Evolutionary conservation across 1,140 invertebrate genomes (phyloP).

Genomic region (Ceratoteleas bidentatus): DNA sequence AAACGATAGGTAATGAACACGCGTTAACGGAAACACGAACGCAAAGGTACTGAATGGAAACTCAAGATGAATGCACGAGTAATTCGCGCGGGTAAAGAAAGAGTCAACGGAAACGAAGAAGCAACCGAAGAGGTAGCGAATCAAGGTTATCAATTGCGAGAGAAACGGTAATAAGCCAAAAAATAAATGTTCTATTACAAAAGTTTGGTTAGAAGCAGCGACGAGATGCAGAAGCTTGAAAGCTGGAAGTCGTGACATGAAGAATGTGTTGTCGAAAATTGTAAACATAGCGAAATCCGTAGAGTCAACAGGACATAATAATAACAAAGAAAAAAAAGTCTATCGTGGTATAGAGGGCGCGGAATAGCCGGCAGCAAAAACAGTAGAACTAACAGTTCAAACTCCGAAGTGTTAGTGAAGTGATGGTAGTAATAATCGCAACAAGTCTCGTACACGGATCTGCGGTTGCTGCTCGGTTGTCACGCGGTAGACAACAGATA

Average conservation of each 20-base stretch:
- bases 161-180: conserved; percentile 72
- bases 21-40: conserved; percentile 48
- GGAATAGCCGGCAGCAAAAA: conserved; percentile 10
- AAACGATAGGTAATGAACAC: conserved; percentile 42
- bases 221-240: conserved; percentile 77
- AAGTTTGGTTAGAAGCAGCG: conserved; percentile 74
- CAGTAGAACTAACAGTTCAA: not conserved
- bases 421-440: conserved; percentile 4
- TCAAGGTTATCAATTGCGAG: conserved; percentile 70
- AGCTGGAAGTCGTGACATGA: conserved; percentile 72
- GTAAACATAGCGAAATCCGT: conserved; percentile 41
- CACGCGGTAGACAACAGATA: conserved; percentile 1
- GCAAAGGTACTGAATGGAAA: conserved; percentile 42
- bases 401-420: conserved; percentile 12
- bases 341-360: too few species aligned
- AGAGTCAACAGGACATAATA: conserved; percentile 18
- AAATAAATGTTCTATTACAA: conserved; percentile 70
- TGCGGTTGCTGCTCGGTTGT: conserved; percentile 47
- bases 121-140: conserved; percentile 67
- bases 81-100: conserved; percentile 56
- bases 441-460: conserved; percentile 28
- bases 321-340: conserved; percentile 33
- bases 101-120: conserved; percentile 56
- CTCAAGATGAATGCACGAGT: conserved; percentile 44
- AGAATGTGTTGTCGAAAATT: conserved; percentile 45